Conservation (phyloP, 2,888 invertebrate genomes). For the Cartodere bifasciata region DNA sequence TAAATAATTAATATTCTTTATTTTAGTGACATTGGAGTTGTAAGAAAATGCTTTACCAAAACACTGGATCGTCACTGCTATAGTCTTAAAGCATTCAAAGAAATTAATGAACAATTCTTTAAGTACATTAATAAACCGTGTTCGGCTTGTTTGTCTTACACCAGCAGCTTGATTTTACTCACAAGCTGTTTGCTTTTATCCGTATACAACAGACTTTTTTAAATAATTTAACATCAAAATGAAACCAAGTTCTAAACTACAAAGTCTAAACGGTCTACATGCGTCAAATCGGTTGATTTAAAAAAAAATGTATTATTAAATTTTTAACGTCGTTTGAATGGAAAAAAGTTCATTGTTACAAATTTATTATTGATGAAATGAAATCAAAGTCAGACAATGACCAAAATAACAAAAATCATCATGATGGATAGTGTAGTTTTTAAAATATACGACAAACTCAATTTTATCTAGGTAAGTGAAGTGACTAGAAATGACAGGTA, state of each 20-base stretch:
- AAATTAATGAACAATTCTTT: conserved; percentile 10
- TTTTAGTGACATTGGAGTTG: conserved; percentile 9
- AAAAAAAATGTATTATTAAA: no score
- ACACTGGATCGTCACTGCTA: conserved; percentile 8
- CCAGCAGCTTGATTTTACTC: conserved; percentile 7
- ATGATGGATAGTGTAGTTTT: no score
- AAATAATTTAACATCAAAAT: not conserved
- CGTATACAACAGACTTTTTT: conserved; percentile 7
- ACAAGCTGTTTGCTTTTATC: conserved; percentile 4
- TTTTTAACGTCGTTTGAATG: no score
- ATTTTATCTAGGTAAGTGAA: no score
- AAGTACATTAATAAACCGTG: conserved; percentile 9
- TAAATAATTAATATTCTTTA: conserved; percentile 1
- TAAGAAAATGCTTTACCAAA: conserved; percentile 9
- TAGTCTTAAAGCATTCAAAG: conserved; percentile 8
- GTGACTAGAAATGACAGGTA: no score
- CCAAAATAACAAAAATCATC: no score
- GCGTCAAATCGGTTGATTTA: no score
- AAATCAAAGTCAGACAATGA: no score
- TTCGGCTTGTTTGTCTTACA: conserved; percentile 9
- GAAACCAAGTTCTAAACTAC: not conserved
- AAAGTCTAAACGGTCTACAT: no score
- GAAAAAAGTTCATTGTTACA: no score
- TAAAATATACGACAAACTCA: no score
- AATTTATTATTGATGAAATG: no score